Conservation (phyloP, 2,797 vertebrate species). For the Enteromius argenteus region DNA sequence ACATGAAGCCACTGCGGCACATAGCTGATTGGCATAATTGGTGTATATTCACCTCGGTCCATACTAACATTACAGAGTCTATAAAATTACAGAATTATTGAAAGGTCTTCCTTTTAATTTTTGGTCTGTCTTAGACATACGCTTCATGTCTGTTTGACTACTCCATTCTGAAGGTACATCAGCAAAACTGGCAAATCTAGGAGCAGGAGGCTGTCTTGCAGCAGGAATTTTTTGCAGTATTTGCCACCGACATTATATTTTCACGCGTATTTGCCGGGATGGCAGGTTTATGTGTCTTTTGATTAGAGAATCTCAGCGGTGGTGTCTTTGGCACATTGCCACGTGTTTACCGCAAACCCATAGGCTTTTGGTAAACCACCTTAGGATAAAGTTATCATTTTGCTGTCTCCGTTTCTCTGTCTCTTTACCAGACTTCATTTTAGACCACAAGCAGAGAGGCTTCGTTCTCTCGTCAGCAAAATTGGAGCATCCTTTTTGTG, state of each 20-base stretch:
- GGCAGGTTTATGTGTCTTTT: conserved; percentile 20
- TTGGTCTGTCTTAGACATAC: background rate
- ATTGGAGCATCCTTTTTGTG: conserved; percentile 16
- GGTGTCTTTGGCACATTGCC: background rate
- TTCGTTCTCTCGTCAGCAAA: conserved; percentile 34
- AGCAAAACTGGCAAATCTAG: background rate
- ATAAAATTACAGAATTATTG: background rate
- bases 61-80: background rate
- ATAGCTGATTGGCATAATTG: background rate
- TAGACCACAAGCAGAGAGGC: conserved; percentile 40
- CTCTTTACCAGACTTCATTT: conserved; percentile 10
- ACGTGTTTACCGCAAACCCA: conserved; percentile 11
- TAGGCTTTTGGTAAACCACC: conserved; percentile 32
- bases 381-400: conserved; percentile 24
- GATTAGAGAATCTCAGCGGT: conserved; percentile 13
- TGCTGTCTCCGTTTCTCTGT: background rate
- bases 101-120: background rate
- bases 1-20: background rate
- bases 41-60: background rate
- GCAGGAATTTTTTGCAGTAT: background rate
- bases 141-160: background rate
- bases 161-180: background rate
- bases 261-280: background rate
- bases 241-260: conserved; percentile 2
- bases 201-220: background rate